Conservation (phyloP, 2,797 vertebrate genomes). For the Siniperca obscura region DNA sequence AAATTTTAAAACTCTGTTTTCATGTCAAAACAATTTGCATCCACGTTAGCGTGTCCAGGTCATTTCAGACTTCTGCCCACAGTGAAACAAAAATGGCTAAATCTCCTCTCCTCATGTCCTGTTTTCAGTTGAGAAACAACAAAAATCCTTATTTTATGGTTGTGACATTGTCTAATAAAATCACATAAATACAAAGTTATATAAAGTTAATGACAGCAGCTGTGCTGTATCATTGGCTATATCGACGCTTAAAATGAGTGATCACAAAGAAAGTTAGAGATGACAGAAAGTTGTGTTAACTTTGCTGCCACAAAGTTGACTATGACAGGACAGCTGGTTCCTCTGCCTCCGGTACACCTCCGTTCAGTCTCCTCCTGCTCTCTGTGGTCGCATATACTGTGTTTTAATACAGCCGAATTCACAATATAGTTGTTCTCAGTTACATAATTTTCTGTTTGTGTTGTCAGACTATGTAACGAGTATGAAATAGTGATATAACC, state of each 20-base stretch:
- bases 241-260: neutral
- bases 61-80: neutral
- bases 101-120: neutral
- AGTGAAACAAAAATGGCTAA: neutral
- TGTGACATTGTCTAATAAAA: neutral
- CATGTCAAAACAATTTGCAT: too few species aligned
- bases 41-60: neutral
- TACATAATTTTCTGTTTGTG: constrained; percentile 1
- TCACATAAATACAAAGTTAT: neutral
- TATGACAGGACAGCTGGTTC: neutral
- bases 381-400: neutral
- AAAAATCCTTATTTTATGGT: neutral
- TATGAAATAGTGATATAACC: neutral
- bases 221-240: neutral
- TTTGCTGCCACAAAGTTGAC: neutral
- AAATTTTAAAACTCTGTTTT: neutral
- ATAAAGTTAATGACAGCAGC: neutral
- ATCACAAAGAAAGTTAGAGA: neutral
- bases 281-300: neutral
- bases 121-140: neutral
- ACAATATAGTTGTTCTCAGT: neutral
- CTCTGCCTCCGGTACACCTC: neutral
- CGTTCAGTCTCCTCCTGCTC: neutral
- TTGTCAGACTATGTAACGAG: neutral
- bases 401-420: neutral